Evolutionary conservation across 1,140 invertebrate genomes (phyloP).

Genomic region (Cydia splendana): DNA sequence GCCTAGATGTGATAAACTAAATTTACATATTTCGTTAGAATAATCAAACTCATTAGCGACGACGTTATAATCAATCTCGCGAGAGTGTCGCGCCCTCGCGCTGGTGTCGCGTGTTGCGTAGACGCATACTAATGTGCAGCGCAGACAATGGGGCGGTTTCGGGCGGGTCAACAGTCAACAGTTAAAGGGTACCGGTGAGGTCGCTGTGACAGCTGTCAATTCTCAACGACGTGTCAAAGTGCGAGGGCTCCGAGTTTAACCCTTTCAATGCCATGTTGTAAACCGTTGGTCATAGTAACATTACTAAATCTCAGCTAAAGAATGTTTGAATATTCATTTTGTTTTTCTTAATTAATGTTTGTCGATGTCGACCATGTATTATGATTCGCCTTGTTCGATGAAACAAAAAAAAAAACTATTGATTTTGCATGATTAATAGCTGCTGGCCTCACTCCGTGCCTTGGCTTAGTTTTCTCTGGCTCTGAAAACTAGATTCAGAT

Average conservation of each 20-base stretch:
- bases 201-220: constrained; percentile 10
- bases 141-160: constrained; percentile 12
- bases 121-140: constrained; percentile 3
- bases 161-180: neutral
- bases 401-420: neutral
- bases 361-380: neutral
- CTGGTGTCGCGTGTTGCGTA: neutral
- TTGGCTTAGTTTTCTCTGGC: constrained; percentile 19
- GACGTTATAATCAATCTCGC: constrained; percentile 1
- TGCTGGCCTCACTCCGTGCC: constrained; percentile 15
- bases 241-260: neutral
- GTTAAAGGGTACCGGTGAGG: constrained; percentile 10
- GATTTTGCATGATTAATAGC: constrained; percentile 7
- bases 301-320: neutral
- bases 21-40: constrained; percentile 10
- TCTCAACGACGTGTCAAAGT: neutral
- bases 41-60: constrained; percentile 14
- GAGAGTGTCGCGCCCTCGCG: neutral
- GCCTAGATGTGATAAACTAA: constrained; percentile 7
- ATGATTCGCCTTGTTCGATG: neutral
- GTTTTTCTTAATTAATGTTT: neutral
- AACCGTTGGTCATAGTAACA: neutral
- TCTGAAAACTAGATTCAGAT: constrained; percentile 30
- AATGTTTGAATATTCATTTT: neutral
- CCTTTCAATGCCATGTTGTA: constrained; percentile 5